These are phyloP conservation scores for Heterodera filipjevi DNA, from an alignment of 2,888 invertebrate genomes.

Conservation along the genomic window DNA sequence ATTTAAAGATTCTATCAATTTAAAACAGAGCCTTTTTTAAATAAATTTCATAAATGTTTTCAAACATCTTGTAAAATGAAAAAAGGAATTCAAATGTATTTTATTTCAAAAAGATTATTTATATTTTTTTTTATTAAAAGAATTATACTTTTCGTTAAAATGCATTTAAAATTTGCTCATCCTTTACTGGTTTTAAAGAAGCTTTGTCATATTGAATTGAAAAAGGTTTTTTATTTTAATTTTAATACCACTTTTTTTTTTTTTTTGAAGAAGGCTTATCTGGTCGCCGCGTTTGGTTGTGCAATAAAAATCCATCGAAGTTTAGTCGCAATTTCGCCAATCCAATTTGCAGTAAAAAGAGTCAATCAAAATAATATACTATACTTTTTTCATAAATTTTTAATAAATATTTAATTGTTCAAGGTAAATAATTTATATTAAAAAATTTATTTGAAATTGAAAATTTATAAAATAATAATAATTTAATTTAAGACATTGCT, in stretches of 20 bases:
- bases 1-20: no score
- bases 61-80: no score
- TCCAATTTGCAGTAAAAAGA: background rate
- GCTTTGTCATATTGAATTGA: background rate
- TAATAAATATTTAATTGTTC: background rate
- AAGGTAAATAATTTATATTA: no score
- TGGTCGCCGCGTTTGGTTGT: background rate
- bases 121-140: no score
- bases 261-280: background rate
- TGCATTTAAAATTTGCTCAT: background rate
- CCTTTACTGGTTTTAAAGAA: background rate
- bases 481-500: background rate
- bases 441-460: no score
- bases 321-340: background rate
- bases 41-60: no score
- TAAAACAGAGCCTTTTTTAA: no score
- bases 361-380: no score
- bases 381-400: background rate
- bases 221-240: background rate
- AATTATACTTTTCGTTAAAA: background rate
- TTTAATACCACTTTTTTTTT: background rate
- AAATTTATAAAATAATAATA: no score
- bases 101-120: no score
- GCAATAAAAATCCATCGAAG: background rate
- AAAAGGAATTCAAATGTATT: no score